phyloP scores from a whole-genome alignment of 1,140 invertebrate genomes.

The Drosophila aff. region DNA sequence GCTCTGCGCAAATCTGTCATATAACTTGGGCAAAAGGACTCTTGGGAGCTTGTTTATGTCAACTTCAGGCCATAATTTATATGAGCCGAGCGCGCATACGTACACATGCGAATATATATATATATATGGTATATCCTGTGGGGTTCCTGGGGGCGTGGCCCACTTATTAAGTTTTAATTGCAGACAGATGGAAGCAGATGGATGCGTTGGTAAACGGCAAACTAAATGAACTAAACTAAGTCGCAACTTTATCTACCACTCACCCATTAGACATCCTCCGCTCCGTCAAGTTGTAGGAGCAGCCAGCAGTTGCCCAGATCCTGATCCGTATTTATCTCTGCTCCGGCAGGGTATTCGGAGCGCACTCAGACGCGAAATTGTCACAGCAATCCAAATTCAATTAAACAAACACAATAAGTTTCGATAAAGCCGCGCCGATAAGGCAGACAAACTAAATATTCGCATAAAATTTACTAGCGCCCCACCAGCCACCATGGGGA shows the following conservation, averaged over 20 bases:
- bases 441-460: slow-evolving; percentile 81
- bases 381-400: slow-evolving; percentile 84
- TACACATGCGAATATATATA: slow-evolving; percentile 25
- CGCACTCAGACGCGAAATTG: slow-evolving; percentile 78
- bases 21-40: slow-evolving; percentile 81
- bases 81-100: slow-evolving; percentile 54
- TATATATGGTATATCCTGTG: neutral
- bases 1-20: slow-evolving; percentile 81
- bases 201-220: slow-evolving; percentile 24
- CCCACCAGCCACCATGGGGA: neutral
- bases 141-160: slow-evolving; percentile 43
- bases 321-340: slow-evolving; percentile 51
- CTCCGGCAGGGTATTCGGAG: slow-evolving; percentile 50
- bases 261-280: slow-evolving; percentile 60
- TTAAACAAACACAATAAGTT: slow-evolving; percentile 85
- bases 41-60: slow-evolving; percentile 85
- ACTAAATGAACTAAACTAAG: slow-evolving; percentile 81
- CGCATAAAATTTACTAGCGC: slow-evolving; percentile 78
- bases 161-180: slow-evolving; percentile 77
- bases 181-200: slow-evolving; percentile 9
- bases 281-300: slow-evolving; percentile 28
- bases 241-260: slow-evolving; percentile 74
- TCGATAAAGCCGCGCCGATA: slow-evolving; percentile 82
- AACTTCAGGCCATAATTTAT: slow-evolving; percentile 83
- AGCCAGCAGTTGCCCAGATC: neutral